Evolutionary conservation across 2,113 vertebrate genomes (phyloP).

Genomic region (Strix uralensis): DNA sequence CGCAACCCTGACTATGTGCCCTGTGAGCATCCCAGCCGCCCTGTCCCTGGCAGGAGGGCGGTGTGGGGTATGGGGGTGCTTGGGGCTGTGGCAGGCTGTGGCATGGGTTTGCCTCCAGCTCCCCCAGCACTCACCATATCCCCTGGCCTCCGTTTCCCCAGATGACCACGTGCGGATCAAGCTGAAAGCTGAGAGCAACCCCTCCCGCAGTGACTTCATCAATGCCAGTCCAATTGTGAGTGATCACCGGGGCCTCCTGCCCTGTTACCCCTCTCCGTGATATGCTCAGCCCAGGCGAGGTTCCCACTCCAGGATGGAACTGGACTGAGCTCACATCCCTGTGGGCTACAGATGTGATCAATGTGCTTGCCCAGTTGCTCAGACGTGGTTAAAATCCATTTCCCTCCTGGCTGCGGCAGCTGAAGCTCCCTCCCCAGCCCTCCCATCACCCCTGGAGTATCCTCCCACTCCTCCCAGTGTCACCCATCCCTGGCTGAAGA

Average conservation of each 20-base stretch:
- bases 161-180: conserved; percentile 95
- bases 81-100: neutral
- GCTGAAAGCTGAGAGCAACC: conserved; percentile 87
- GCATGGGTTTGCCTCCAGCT: neutral
- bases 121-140: neutral
- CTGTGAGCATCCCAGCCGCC: conserved; percentile 78
- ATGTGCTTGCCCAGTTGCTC: neutral
- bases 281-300: neutral
- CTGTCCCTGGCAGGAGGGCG: neutral
- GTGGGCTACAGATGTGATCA: neutral
- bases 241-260: neutral
- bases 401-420: neutral
- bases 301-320: neutral
- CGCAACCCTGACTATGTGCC: conserved; percentile 86
- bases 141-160: conserved; percentile 26
- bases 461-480: neutral
- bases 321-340: neutral
- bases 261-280: accelerated
- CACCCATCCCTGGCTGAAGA: neutral
- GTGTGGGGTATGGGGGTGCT: neutral
- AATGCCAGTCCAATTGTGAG: conserved; percentile 96
- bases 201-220: conserved; percentile 92
- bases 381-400: neutral
- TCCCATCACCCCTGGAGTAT: neutral
- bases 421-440: neutral